Conservation (phyloP, 2,888 invertebrate genomes). For the Carcina quercana region DNA sequence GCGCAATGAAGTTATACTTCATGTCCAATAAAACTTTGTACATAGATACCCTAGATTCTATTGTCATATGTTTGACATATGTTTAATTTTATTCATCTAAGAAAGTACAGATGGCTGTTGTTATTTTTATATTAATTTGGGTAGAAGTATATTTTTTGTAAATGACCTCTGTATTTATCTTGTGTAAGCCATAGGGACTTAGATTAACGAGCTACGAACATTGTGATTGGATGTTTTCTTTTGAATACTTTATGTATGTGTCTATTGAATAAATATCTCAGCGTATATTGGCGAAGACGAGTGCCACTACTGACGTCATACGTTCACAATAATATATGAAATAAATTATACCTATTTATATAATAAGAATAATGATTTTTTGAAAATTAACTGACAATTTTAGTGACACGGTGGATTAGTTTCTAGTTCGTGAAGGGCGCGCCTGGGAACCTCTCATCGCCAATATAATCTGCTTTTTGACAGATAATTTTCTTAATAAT, state of each 20-base stretch:
- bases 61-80: constrained; percentile 73
- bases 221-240: constrained; percentile 66
- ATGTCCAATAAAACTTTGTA: constrained; percentile 60
- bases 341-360: no score
- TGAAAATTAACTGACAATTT: no score
- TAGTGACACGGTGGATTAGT: no score
- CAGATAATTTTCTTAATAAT: constrained; percentile 63
- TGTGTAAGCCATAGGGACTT: constrained; percentile 71
- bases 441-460: no score
- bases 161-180: constrained; percentile 74
- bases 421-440: no score
- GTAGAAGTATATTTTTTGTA: constrained; percentile 74
- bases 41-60: constrained; percentile 70
- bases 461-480: constrained; percentile 64
- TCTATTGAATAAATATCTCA: constrained; percentile 58
- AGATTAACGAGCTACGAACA: constrained; percentile 69
- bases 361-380: no score
- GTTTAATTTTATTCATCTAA: constrained; percentile 74
- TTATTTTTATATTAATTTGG: constrained; percentile 75
- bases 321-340: no score
- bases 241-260: constrained; percentile 51
- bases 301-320: no score
- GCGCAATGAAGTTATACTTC: constrained; percentile 35
- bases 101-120: constrained; percentile 75
- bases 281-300: no score